These are phyloP conservation scores for Gymnogyps californianus DNA, from an alignment of 2,113 vertebrate genomes.

Conservation along the genomic window DNA sequence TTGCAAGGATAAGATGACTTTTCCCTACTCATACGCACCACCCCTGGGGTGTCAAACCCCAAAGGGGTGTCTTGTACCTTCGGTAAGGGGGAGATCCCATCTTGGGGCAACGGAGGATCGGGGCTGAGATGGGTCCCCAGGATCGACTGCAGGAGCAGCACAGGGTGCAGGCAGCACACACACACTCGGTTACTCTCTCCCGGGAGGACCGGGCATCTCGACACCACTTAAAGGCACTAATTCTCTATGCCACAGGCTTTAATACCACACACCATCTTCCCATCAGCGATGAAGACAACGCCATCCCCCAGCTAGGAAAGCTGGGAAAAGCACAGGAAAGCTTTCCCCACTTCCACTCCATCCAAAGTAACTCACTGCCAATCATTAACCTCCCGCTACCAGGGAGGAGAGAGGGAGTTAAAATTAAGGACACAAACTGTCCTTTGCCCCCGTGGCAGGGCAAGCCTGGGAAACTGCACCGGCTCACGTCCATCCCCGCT, in stretches of 20 bases:
- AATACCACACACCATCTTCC: not conserved
- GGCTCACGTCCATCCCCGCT: accelerated
- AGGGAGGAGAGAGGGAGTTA: not conserved
- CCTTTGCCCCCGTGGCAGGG: not conserved
- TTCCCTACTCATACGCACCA: not conserved
- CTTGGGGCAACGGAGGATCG: not conserved
- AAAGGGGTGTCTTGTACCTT: not conserved
- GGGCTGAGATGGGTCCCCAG: not conserved
- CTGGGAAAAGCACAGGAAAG: not conserved
- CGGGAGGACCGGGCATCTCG: accelerated
- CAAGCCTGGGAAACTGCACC: not conserved
- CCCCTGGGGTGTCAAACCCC: not conserved
- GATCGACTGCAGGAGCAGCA: not conserved
- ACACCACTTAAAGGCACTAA: not conserved
- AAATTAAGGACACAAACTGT: not conserved
- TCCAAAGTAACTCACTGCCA: not conserved
- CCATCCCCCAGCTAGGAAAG: not conserved
- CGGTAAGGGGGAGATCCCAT: not conserved
- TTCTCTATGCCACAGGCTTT: not conserved
- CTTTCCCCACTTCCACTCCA: not conserved
- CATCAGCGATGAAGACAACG: not conserved
- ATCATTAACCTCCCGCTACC: not conserved
- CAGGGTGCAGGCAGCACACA: not conserved
- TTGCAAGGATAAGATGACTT: not conserved
- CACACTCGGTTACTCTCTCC: accelerated